Conservation (phyloP, 2,113 vertebrate genomes). For the Passerina amoena region DNA sequence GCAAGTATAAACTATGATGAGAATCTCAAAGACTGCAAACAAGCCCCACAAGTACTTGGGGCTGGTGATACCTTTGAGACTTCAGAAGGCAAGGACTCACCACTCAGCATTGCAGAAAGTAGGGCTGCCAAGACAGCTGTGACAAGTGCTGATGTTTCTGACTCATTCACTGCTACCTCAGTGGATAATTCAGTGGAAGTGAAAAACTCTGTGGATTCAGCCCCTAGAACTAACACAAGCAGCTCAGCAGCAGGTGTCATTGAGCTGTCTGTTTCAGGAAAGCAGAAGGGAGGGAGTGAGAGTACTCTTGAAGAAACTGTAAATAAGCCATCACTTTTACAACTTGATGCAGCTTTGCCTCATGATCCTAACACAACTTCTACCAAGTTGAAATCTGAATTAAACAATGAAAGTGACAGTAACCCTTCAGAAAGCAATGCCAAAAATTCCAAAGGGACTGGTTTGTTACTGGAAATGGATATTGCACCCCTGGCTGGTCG, state of each 20-base stretch:
- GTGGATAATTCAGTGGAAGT: neutral
- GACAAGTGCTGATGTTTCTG: neutral
- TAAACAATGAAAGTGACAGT: constrained; percentile 13
- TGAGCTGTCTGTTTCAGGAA: neutral
- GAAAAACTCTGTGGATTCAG: neutral
- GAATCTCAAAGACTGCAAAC: neutral
- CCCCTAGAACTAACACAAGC: neutral
- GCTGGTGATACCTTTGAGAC: neutral
- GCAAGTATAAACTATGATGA: constrained; percentile 1
- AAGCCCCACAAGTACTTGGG: neutral
- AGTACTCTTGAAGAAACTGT: neutral
- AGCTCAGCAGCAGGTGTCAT: neutral
- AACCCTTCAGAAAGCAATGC: constrained; percentile 24
- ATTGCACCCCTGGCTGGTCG: neutral
- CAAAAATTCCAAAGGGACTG: neutral
- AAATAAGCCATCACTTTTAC: neutral
- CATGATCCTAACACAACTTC: neutral
- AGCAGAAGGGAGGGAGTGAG: neutral
- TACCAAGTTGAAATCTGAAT: neutral
- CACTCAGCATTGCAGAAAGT: neutral
- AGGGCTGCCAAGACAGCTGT: neutral
- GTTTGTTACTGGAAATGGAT: neutral
- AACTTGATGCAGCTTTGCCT: constrained; percentile 18
- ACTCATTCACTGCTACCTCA: neutral
- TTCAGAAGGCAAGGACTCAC: neutral